Conservation (phyloP, 2,113 vertebrate genomes). For the Ploceus nigricollis region DNA sequence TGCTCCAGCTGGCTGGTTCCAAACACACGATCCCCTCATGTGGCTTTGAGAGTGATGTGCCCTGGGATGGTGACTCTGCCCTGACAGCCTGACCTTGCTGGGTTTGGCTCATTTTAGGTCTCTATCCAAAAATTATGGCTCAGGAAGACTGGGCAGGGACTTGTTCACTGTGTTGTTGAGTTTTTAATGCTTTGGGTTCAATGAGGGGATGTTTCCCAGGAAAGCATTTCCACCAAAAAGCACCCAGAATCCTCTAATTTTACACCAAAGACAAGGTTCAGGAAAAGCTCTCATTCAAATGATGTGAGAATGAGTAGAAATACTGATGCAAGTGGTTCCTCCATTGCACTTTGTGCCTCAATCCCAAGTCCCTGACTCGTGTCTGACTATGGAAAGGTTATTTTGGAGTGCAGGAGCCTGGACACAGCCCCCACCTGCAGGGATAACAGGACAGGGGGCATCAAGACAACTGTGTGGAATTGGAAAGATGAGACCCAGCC, state of each 20-base stretch:
- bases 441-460: not conserved
- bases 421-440: not conserved
- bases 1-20: not conserved
- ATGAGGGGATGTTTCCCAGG: not conserved
- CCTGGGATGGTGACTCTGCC: not conserved
- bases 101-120: not conserved
- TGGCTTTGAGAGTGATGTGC: not conserved
- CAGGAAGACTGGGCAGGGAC: not conserved
- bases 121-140: rapidly evolving
- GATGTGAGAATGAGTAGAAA: not conserved
- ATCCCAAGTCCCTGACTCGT: not conserved
- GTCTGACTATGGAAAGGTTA: not conserved
- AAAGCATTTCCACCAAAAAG: not conserved
- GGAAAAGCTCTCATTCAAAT: not conserved
- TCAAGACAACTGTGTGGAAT: not conserved
- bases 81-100: not conserved
- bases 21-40: rapidly evolving
- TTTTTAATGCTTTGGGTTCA: not conserved
- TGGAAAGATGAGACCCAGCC: slow-evolving; percentile 3
- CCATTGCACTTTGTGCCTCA: rapidly evolving
- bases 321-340: not conserved
- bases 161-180: not conserved
- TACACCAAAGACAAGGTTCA: not conserved
- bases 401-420: not conserved
- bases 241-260: not conserved